Evolutionary conservation across 2,888 invertebrate genomes (phyloP).

Genomic region (Endomychus coccineus): DNA sequence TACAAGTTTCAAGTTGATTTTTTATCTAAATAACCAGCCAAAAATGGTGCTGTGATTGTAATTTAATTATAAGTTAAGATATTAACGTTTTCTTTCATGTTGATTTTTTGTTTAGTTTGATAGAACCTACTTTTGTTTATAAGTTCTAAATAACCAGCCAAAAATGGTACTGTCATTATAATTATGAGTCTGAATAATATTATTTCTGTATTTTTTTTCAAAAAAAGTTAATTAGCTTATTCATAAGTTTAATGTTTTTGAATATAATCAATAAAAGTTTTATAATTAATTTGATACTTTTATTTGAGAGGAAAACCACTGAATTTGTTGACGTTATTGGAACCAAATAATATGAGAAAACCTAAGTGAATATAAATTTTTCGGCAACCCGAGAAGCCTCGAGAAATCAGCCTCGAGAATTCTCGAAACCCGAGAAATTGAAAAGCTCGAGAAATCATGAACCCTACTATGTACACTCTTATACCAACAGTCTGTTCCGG

Average conservation of each 20-base stretch:
- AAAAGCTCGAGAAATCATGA: no score
- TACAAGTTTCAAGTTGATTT: conserved; percentile 4
- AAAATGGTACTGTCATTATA: conserved; percentile 1
- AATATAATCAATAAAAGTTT: conserved; percentile 1
- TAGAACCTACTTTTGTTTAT: conserved; percentile 4
- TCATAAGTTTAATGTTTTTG: conserved; percentile 1
- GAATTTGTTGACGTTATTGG: conserved; percentile 1
- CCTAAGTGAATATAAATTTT: conserved; percentile 1
- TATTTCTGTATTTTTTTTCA: conserved; percentile 2
- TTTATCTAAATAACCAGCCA: conserved; percentile 1
- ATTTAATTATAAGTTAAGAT: no score
- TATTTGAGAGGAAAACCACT: background rate
- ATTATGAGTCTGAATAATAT: conserved; percentile 1
- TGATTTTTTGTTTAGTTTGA: conserved; percentile 2
- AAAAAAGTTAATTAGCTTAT: conserved; percentile 1
- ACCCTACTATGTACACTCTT: no score
- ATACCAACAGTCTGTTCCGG: no score
- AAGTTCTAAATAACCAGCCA: conserved; percentile 3
- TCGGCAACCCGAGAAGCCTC: conserved; percentile 7
- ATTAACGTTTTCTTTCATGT: conserved; percentile 5
- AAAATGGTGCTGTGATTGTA: background rate
- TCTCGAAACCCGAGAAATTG: conserved; percentile 7
- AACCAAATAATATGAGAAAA: conserved; percentile 1
- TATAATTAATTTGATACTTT: conserved; percentile 1
- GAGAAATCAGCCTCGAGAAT: conserved; percentile 5